A percentile compares a stretch with the other conserved stretches of the same genome.
These are phyloP conservation scores for Megaceryle torquata DNA, from an alignment of 2,113 vertebrate genomes.

Conservation along the genomic window DNA sequence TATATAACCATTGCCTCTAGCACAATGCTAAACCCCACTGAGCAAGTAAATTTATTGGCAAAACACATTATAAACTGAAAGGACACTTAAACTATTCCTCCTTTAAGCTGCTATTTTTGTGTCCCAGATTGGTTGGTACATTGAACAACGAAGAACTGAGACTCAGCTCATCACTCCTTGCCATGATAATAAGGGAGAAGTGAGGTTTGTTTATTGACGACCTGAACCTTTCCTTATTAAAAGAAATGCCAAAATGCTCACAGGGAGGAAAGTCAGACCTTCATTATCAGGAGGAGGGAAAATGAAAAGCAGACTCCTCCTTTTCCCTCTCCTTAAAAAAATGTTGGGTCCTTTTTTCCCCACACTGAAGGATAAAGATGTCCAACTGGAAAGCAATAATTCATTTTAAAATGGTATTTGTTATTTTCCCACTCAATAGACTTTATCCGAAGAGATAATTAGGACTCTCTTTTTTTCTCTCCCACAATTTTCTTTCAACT, in stretches of 20 bases:
- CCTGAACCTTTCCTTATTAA: background rate
- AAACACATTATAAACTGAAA: conserved; percentile 37
- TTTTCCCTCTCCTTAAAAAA: background rate
- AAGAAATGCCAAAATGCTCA: background rate
- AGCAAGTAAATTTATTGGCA: conserved; percentile 42
- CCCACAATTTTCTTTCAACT: background rate
- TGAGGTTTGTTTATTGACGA: background rate
- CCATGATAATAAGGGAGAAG: background rate
- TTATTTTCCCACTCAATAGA: background rate
- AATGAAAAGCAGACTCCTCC: background rate
- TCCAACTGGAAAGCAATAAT: background rate
- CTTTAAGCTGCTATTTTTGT: conserved; percentile 23
- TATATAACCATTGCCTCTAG: conserved; percentile 12
- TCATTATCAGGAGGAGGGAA: background rate
- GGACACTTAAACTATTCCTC: conserved; percentile 14
- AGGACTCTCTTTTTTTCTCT: background rate
- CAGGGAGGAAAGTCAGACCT: background rate
- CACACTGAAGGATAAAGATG: background rate
- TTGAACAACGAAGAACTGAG: background rate
- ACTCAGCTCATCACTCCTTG: background rate
- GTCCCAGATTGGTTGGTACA: background rate
- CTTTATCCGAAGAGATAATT: background rate
- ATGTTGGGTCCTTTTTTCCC: background rate
- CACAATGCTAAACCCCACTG: conserved; percentile 15
- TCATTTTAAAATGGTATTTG: background rate